Evolutionary conservation across 35 echinoderm and acorn worm species (phyloP).

Genomic region (Apostichopus parvimensis): DNA sequence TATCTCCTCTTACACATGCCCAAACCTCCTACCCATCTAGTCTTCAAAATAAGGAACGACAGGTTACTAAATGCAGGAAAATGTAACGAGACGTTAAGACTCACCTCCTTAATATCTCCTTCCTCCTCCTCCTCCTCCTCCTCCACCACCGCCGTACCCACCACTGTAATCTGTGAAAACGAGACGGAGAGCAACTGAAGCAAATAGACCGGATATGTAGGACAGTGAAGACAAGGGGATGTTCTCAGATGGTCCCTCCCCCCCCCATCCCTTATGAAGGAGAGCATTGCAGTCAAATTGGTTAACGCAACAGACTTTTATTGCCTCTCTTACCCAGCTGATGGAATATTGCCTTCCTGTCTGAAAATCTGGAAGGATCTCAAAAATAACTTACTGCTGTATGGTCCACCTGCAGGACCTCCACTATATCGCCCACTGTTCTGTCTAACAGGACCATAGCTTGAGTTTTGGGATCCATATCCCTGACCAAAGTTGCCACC

Average conservation of each 20-base stretch:
- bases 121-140: not conserved
- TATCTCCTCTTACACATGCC: too few species aligned
- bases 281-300: too few species aligned
- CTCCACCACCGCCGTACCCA: conserved; percentile 5
- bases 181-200: not conserved
- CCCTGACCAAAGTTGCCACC: conserved; percentile 27
- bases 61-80: too few species aligned
- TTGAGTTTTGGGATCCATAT: conserved; percentile 34
- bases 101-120: conserved; percentile 8
- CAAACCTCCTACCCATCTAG: too few species aligned
- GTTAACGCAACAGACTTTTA: too few species aligned
- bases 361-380: too few species aligned
- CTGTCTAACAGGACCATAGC: conserved; percentile 33
- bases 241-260: too few species aligned
- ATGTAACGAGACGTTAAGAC: not conserved
- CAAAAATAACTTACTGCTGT: not conserved
- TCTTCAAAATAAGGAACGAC: too few species aligned
- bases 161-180: not conserved
- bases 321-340: too few species aligned
- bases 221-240: too few species aligned
- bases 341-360: too few species aligned
- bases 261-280: too few species aligned
- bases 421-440: conserved; percentile 28
- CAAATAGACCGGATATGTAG: not conserved
- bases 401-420: conserved; percentile 11